Evolutionary conservation across 2,888 invertebrate genomes (phyloP).

Genomic region (Tenthredo scrophulariae): DNA sequence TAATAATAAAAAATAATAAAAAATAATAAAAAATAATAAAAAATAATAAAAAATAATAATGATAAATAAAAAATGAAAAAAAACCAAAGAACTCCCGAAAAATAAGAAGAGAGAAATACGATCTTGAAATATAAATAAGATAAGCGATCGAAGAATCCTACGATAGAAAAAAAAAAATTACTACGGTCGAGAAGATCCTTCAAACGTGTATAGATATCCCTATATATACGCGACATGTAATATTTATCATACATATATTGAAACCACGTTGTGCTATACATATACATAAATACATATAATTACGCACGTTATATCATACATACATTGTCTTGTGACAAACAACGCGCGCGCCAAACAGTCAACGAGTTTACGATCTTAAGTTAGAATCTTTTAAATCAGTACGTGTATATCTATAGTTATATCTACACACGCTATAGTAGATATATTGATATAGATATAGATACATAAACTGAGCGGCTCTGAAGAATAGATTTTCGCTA

Average conservation of each 20-base stretch:
- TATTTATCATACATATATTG: slow-evolving; percentile 6
- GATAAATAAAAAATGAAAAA: neutral
- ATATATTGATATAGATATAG: neutral
- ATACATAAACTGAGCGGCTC: neutral
- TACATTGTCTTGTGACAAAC: neutral
- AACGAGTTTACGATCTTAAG: neutral
- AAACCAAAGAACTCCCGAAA: neutral
- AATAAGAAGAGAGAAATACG: neutral
- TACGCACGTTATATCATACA: neutral
- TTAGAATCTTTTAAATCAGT: neutral
- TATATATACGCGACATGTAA: neutral
- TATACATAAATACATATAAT: slow-evolving; percentile 7
- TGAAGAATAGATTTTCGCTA: slow-evolving; percentile 18
- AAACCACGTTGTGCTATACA: neutral
- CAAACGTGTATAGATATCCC: neutral
- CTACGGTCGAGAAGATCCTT: neutral
- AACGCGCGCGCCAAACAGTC: neutral
- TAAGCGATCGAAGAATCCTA: neutral
- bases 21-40: neutral
- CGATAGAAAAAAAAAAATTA: neutral
- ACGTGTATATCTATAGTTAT: slow-evolving; percentile 1
- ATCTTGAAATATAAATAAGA: neutral
- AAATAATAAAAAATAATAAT: neutral
- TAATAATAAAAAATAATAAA: neutral
- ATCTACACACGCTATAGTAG: neutral